phyloP scores from a whole-genome alignment of 2,888 invertebrate species.

The Rhimphoctona megacephalus region DNA sequence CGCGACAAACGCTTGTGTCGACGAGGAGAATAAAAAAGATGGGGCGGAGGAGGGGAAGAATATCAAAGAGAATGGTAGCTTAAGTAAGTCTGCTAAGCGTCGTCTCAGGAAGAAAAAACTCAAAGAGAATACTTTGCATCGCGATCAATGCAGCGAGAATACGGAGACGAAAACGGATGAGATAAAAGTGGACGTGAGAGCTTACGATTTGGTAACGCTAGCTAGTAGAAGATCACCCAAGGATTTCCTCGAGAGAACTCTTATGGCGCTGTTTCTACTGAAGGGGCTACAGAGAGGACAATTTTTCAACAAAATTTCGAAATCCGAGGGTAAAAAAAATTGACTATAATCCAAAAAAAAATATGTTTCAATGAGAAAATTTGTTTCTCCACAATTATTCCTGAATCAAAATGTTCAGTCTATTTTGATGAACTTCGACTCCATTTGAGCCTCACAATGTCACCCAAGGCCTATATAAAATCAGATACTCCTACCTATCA shows the following conservation, averaged over 20 bases:
- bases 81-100: constrained; percentile 76
- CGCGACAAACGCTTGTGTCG: not conserved
- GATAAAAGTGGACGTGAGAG: constrained; percentile 83
- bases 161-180: constrained; percentile 61
- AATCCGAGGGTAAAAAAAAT: constrained; percentile 63
- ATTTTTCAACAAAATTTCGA: constrained; percentile 85
- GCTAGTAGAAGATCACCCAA: constrained; percentile 87
- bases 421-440: too few relatives aligned
- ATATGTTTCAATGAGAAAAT: constrained; percentile 14
- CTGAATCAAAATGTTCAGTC: too few relatives aligned
- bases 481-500: too few relatives aligned
- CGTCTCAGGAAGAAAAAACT: constrained; percentile 77
- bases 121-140: constrained; percentile 76
- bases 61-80: constrained; percentile 35
- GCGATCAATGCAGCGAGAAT: constrained; percentile 79
- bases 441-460: too few relatives aligned
- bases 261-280: constrained; percentile 92
- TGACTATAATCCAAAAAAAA: not conserved
- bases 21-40: not conserved
- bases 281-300: constrained; percentile 89
- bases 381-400: not conserved
- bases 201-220: constrained; percentile 90
- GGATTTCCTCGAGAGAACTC: constrained; percentile 91
- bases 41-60: constrained; percentile 27
- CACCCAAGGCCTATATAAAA: too few relatives aligned